Conservation (phyloP, 2,797 vertebrate species). For the Lutjanus argentimaculatus region DNA sequence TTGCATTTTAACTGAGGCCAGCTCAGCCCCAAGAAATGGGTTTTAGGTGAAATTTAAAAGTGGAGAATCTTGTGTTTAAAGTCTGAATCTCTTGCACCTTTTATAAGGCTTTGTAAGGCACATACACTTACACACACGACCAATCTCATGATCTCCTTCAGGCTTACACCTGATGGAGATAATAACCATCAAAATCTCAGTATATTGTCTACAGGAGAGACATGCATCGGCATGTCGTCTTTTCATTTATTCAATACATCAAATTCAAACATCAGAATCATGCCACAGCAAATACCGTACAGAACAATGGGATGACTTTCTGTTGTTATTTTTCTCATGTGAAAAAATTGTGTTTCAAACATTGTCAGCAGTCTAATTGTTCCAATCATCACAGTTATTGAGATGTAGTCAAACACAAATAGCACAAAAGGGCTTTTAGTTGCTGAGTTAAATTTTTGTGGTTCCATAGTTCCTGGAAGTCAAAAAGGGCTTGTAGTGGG, state of each 20-base stretch:
- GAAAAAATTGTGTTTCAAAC: not conserved
- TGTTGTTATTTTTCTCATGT: not conserved
- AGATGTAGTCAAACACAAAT: not conserved
- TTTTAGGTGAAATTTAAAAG: not conserved
- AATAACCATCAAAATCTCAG: too few relatives aligned
- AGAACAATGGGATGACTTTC: too few relatives aligned
- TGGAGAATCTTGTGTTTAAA: not conserved
- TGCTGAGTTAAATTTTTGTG: not conserved
- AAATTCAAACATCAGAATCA: too few relatives aligned
- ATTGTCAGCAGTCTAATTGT: not conserved
- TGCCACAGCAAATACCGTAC: too few relatives aligned
- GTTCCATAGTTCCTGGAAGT: not conserved
- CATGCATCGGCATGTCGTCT: too few relatives aligned
- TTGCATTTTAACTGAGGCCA: constrained; percentile 37
- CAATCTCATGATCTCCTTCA: too few relatives aligned
- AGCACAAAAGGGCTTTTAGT: not conserved
- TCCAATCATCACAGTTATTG: not conserved
- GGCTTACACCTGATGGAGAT: too few relatives aligned
- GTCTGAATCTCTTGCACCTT: not conserved
- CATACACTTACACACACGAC: too few relatives aligned
- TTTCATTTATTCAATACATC: too few relatives aligned
- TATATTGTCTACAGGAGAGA: too few relatives aligned
- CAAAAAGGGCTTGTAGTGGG: not conserved
- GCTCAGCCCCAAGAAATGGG: not conserved
- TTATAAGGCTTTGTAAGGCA: not conserved